These are phyloP conservation scores for Enteromius anoplus DNA, from an alignment of 2,797 vertebrate genomes.

Conservation along the genomic window DNA sequence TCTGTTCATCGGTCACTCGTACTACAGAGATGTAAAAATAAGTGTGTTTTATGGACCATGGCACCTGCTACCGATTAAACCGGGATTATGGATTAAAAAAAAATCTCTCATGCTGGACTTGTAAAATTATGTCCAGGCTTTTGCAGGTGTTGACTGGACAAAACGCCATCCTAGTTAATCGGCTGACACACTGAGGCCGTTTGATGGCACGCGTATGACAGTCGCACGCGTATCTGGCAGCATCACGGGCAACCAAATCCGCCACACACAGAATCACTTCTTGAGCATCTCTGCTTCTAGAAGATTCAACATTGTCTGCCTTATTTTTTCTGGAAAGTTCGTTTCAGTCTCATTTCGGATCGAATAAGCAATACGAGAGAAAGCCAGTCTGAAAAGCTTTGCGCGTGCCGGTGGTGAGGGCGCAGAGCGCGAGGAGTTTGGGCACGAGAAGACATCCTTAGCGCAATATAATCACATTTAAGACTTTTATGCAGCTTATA, in stretches of 20 bases:
- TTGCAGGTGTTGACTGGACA: conserved; percentile 1
- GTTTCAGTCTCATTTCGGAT: background rate
- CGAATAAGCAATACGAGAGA: background rate
- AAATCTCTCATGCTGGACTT: background rate
- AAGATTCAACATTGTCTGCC: background rate
- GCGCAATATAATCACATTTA: background rate
- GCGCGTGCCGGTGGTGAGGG: conserved; percentile 12
- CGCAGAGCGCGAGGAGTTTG: conserved; percentile 22
- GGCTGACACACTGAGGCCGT: background rate
- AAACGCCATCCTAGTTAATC: background rate
- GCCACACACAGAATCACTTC: conserved; percentile 16
- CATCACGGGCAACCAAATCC: conserved; percentile 14
- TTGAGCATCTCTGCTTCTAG: background rate
- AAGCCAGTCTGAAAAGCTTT: background rate
- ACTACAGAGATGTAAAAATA: background rate
- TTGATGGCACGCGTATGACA: conserved; percentile 51
- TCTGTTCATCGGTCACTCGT: background rate
- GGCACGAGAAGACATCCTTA: background rate
- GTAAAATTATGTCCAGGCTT: background rate
- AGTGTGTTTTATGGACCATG: background rate
- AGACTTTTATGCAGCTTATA: conserved; percentile 17
- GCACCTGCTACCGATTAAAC: conserved; percentile 33
- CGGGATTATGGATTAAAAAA: background rate
- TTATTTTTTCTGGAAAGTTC: background rate
- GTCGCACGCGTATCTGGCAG: conserved; percentile 17